Evolutionary conservation across 1,140 invertebrate genomes (phyloP).

Genomic region (Pissodes strobi): DNA sequence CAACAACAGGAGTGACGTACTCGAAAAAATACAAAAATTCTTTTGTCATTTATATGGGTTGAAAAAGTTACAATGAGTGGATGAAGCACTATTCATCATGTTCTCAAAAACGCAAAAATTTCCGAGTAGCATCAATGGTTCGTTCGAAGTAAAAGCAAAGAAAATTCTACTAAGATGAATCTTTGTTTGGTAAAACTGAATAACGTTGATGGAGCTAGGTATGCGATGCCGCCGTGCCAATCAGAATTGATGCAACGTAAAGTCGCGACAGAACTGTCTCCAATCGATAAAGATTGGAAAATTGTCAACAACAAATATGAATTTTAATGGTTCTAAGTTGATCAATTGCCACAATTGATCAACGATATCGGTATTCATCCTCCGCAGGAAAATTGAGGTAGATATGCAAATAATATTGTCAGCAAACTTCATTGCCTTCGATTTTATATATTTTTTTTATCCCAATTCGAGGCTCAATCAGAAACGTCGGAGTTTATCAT

Average conservation of each 20-base stretch:
- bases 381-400: not conserved
- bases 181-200: too few species aligned
- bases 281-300: not conserved
- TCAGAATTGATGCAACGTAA: not conserved
- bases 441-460: too few species aligned
- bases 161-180: too few species aligned
- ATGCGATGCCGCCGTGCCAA: constrained; percentile 5
- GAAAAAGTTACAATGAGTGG: not conserved
- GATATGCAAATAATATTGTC: too few species aligned
- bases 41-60: constrained; percentile 9
- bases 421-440: too few species aligned
- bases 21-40: not conserved
- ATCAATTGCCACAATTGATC: not conserved
- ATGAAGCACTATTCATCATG: not conserved
- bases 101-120: constrained; percentile 11
- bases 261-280: not conserved
- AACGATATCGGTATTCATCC: not conserved
- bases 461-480: too few species aligned
- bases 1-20: not conserved
- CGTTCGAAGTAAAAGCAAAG: too few species aligned
- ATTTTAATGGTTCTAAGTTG: not conserved
- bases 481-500: too few species aligned
- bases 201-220: not conserved
- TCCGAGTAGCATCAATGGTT: not conserved
- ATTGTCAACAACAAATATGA: not conserved